Evolutionary conservation across 2,888 invertebrate species (phyloP), one percentile per base, ranked within the genome.

Genomic region (Harpalus rubripes): DNA sequence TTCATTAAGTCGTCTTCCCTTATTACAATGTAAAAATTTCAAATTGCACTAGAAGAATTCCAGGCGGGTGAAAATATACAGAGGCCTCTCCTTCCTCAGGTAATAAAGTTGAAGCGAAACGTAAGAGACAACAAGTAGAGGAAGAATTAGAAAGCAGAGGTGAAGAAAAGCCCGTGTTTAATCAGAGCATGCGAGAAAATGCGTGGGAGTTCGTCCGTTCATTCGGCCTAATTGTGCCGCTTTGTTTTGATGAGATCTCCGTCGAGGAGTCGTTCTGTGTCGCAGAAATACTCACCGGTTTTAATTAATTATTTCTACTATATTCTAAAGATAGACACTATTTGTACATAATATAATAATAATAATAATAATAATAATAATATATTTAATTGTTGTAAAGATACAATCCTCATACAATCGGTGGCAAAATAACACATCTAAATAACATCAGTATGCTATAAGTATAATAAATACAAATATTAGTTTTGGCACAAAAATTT

Each of bases 81-180:
- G 44, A 52, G 5, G 12, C 5, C 32, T 5, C 32, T 12, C 7
- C 15, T 6, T 59, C 59, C 10, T 10, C 16, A 22, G 63, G 26
- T 63, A 63, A 63, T 63, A 22, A 63, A 63, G 63, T 18, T 22
- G 61, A 65, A 26, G 32, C 26, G 32, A 65, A 65, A 32, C 65
- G 65, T n/a, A 26, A 39, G 68, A 39, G 32, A 68, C 68, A 26
- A 39, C 68, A 22, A 26, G 6, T 39, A 22, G 12, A 39, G 15
- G 68, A 68, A 68, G 68, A 68, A 68, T 68, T 39, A 15, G 32
- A 32, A 68, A 68, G 68, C 39, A 68, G n/a, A 8, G 68, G 32
- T 7, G 68, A 68, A 68, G 68, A 68, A 68, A 63, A 68, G 32
- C 68, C 1, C 39, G 68, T 15, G 68, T 68, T 63, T 63, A 68